Percentiles rank a stretch among this genome's conserved stretches.
phyloP scores from a whole-genome alignment of 2,113 vertebrate species.

The Rousettus leschenaultii region DNA sequence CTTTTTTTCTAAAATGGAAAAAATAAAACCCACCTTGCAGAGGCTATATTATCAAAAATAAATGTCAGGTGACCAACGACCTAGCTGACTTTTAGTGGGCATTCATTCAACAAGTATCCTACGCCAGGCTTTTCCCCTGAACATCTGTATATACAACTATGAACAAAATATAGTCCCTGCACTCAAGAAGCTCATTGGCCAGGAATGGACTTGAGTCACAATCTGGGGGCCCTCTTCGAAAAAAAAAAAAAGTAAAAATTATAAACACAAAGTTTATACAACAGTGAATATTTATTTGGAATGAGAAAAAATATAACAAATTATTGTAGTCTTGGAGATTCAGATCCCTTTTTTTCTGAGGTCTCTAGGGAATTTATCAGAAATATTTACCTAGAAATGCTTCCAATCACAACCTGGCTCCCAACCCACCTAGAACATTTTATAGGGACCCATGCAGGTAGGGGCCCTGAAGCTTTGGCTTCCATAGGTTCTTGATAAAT shows the following conservation, averaged over 20 bases:
- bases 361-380: background rate
- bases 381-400: background rate
- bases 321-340: background rate
- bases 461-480: background rate
- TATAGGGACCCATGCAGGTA: background rate
- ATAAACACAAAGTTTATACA: background rate
- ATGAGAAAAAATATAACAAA: background rate
- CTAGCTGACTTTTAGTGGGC: background rate
- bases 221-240: background rate
- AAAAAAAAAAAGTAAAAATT: background rate
- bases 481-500: background rate
- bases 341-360: background rate
- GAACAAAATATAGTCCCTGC: background rate
- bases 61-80: background rate
- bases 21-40: background rate
- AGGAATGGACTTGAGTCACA: background rate
- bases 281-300: background rate
- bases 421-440: background rate
- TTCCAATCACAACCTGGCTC: background rate
- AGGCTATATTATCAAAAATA: background rate
- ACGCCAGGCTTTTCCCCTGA: background rate
- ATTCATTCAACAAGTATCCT: background rate
- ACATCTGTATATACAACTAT: background rate
- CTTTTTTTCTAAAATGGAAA: constrained; percentile 30
- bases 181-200: background rate